phyloP scores from a whole-genome alignment of 2,888 invertebrate genomes.

The Latrodectus hesperus region DNA sequence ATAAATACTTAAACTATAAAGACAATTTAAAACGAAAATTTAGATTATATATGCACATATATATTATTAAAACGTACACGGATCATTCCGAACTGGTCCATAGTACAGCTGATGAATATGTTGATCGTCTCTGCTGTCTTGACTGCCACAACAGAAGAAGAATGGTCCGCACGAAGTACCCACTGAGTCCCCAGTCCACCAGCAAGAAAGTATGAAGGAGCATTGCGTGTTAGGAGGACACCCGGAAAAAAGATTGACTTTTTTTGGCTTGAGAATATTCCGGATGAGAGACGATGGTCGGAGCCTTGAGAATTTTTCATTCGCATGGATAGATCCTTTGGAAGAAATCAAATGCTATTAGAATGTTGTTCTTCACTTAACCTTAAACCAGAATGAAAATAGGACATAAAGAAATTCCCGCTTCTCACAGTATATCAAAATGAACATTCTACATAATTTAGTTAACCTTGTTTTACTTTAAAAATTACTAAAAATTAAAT shows the following conservation, averaged over 20 bases:
- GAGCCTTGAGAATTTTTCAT: constrained; percentile 43
- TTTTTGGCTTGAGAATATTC: constrained; percentile 61
- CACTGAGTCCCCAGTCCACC: constrained; percentile 71
- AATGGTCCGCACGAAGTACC: constrained; percentile 71
- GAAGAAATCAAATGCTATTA: background rate
- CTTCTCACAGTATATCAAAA: no score
- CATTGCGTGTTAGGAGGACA: constrained; percentile 70
- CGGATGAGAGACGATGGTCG: constrained; percentile 18
- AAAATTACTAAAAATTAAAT: no score
- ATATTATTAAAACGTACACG: constrained; percentile 80
- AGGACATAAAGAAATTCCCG: no score
- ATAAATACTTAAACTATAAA: background rate
- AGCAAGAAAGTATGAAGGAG: constrained; percentile 71
- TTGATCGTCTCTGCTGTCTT: constrained; percentile 59
- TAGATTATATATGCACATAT: background rate
- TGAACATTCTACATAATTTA: no score
- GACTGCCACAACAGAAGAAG: constrained; percentile 70
- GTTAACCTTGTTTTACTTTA: no score
- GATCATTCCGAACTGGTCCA: constrained; percentile 85
- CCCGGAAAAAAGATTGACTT: constrained; percentile 60
- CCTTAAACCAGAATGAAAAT: no score
- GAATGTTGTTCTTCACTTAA: no score
- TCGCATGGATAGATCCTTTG: constrained; percentile 10
- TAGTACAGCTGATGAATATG: constrained; percentile 78
- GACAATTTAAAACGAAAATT: background rate